A percentile compares a stretch with the other conserved stretches of the same genome.
These are phyloP conservation scores for Notodromas monacha DNA, from an alignment of 2,888 invertebrate species.

Conservation along the genomic window DNA sequence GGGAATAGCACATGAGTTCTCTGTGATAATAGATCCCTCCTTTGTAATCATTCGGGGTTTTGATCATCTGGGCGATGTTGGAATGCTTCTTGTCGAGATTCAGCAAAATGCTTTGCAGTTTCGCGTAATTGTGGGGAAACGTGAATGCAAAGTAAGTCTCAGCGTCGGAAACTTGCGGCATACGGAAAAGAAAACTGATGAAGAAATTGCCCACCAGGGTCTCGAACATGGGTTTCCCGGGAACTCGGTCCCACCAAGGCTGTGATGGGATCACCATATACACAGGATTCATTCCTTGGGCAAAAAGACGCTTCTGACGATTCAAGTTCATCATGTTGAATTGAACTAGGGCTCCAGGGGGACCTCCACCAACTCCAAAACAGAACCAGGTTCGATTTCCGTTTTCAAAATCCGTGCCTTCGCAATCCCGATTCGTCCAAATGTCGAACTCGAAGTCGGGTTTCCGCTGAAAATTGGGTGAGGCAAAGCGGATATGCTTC, in stretches of 20 bases:
- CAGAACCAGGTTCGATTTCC: conserved; percentile 73
- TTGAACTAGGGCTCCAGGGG: conserved; percentile 23
- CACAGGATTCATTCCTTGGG: conserved; percentile 63
- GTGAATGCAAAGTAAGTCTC: conserved; percentile 63
- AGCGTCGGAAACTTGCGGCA: conserved; percentile 19
- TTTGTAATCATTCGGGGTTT: conserved; percentile 12
- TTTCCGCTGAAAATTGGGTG: conserved; percentile 15
- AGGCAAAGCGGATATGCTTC: conserved; percentile 5
- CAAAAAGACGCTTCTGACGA: conserved; percentile 55
- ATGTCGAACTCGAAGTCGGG: conserved; percentile 50
- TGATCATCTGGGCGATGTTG: conserved; percentile 11
- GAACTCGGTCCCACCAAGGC: conserved; percentile 47
- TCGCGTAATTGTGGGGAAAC: conserved; percentile 54
- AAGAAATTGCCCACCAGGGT: conserved; percentile 25
- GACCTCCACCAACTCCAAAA: conserved; percentile 34
- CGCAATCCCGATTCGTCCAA: conserved; percentile 66
- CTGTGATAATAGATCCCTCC: conserved; percentile 49
- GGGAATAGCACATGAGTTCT: conserved; percentile 40
- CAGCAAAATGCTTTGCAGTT: conserved; percentile 36
- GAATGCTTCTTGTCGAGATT: conserved; percentile 25
- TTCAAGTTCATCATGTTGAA: conserved; percentile 59
- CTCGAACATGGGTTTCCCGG: conserved; percentile 35
- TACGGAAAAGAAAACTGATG: conserved; percentile 34
- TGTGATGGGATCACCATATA: conserved; percentile 36
- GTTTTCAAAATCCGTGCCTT: conserved; percentile 54